A percentile compares a stretch with the other conserved stretches of the same genome.
Conservation (phyloP, 92 coral and sea anemone genomes). For the Metridium senile region DNA sequence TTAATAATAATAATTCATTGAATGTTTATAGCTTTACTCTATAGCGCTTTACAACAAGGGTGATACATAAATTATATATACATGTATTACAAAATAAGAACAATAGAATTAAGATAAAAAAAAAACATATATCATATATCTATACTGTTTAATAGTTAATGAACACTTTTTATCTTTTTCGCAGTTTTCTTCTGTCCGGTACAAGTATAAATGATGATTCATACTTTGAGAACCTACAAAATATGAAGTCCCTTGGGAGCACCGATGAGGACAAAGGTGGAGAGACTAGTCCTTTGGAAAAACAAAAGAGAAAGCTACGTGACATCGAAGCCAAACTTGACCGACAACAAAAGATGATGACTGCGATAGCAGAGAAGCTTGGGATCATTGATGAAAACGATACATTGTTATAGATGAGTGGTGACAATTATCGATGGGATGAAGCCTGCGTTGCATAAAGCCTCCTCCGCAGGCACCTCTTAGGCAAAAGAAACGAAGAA, state of each 20-base stretch:
- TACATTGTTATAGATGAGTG: not conserved
- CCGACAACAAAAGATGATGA: conserved; percentile 53
- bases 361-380: conserved; percentile 63
- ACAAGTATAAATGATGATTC: conserved; percentile 6
- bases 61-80: too few relatives aligned
- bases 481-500: too few relatives aligned
- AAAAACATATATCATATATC: too few relatives aligned
- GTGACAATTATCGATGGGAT: not conserved
- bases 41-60: too few relatives aligned
- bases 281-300: conserved; percentile 30
- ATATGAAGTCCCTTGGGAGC: not conserved
- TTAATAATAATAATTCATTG: too few relatives aligned
- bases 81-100: too few relatives aligned
- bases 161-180: too few relatives aligned
- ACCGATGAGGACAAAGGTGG: not conserved
- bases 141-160: too few relatives aligned
- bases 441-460: too few relatives aligned
- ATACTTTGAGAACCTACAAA: conserved; percentile 11
- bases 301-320: conserved; percentile 51
- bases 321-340: conserved; percentile 68
- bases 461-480: too few relatives aligned
- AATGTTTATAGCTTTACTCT: too few relatives aligned
- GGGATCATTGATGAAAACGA: conserved; percentile 15
- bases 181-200: conserved; percentile 21
- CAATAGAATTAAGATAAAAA: too few relatives aligned